Base-by-base conservation (phyloP, 2,797 vertebrate species). In the Harpagifer antarcticus region DNA sequence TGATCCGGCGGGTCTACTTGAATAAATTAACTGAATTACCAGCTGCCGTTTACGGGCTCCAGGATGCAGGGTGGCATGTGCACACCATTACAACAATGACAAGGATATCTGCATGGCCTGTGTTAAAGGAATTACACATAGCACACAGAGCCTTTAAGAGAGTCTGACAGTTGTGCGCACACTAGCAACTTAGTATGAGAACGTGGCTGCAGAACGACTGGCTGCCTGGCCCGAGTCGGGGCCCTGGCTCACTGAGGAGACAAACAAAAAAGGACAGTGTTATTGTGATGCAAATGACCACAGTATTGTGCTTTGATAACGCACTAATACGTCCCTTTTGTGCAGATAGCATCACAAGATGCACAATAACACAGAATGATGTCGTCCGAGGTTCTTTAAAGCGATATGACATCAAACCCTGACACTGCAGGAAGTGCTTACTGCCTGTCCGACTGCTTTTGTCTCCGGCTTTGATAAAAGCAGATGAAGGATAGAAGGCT, bases 101-200 rank as follows among this genome's bases (percentile, higher is more conserved):
- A 89, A 86, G 83, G 82, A 90, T 81, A 89, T 92, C 88, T 87
- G 85, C 81, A 61, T 66, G 81, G 88, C 85, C 89, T 68, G 83
- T 82, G 92, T 94, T 95, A 93, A 93, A 94, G 91, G 86, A 94
- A 94, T 95, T 94, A 93, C 88, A 82, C 91, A 93, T 93, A 83
- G 84, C 90, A 92, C 77, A 86, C 85, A 73, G 19, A 74, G 84
- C 74, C 87, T 79, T 84, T 93, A 85, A 93, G 88, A 65, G 67
- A 87, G 45, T 52, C 72, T 92, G 93, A 93, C 92, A 94, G 91
- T 90, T 91, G 59, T 85, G 87, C 60, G 62, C 79, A 87, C 89
- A 73, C 81, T 82, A 79, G 88, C 89, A 86, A 90, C 80, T 92
- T 86, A 47, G 85, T 70, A 27, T 87, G 76, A 78, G 84, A 91